These are phyloP conservation scores for Nicator chloris DNA, from an alignment of 2,113 vertebrate species.

Conservation along the genomic window DNA sequence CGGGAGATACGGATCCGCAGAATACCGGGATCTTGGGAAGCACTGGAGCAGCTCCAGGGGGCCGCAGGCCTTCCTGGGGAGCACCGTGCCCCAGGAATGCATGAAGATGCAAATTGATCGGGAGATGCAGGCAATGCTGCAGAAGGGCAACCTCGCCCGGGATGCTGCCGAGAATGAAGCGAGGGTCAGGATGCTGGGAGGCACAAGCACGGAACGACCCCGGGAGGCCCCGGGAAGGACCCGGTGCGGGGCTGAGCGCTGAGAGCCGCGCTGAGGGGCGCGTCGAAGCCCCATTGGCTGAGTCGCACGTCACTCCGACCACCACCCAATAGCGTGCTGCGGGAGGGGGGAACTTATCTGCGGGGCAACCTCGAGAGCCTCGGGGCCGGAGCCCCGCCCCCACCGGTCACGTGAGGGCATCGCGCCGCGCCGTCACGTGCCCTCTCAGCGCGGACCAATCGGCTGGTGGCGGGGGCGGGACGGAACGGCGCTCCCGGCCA, in stretches of 20 bases:
- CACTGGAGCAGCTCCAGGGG: not conserved
- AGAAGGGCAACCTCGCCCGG: not conserved
- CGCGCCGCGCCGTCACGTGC: not conserved
- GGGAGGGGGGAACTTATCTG: not conserved
- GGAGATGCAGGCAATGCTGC: not conserved
- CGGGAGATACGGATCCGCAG: not conserved
- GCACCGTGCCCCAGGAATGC: not conserved
- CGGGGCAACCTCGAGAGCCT: too few relatives aligned
- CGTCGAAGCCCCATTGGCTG: not conserved
- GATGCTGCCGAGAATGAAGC: not conserved
- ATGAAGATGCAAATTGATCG: not conserved
- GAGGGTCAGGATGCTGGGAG: too few relatives aligned
- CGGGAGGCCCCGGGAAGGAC: not conserved
- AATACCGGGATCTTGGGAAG: not conserved
- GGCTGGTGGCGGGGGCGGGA: not conserved
- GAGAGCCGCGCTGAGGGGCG: not conserved
- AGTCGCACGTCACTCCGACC: accelerated
- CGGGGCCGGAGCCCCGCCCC: not conserved
- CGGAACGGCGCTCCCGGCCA: not conserved
- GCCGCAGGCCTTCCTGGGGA: not conserved
- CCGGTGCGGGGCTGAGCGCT: not conserved
- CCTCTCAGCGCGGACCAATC: not conserved
- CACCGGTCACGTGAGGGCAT: not conserved
- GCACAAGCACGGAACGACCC: not conserved
- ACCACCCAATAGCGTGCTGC: accelerated